phyloP scores from a whole-genome alignment of 1,140 invertebrate species.

The Patella vulgata region DNA sequence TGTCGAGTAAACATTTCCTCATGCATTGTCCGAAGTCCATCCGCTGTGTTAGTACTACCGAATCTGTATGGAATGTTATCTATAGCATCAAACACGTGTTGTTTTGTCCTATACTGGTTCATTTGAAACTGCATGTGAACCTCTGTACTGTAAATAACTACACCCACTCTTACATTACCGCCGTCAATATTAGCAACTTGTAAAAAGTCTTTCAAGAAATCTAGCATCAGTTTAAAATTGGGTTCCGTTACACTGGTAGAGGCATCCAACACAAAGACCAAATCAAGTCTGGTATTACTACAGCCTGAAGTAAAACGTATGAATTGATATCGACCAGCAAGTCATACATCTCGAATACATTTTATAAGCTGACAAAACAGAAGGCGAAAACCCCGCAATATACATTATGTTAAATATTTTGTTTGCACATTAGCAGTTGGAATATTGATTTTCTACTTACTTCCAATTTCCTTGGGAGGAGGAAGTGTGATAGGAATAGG shows the following conservation, averaged over 20 bases:
- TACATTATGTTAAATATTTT: neutral
- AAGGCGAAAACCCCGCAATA: neutral
- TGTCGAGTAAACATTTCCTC: conserved; percentile 31
- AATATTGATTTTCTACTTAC: neutral
- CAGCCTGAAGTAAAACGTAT: too few species aligned
- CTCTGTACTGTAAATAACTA: conserved; percentile 38
- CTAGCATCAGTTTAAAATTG: conserved; percentile 39
- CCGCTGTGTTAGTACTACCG: conserved; percentile 40
- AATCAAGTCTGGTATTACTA: conserved; percentile 42
- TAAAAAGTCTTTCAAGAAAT: conserved; percentile 43
- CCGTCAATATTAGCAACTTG: conserved; percentile 31
- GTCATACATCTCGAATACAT: neutral
- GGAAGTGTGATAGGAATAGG: conserved; percentile 2
- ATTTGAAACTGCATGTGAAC: conserved; percentile 32
- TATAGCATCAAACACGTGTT: conserved; percentile 31
- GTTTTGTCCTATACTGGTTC: conserved; percentile 23
- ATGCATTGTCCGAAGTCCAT: conserved; percentile 27
- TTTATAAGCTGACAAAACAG: neutral
- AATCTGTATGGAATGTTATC: conserved; percentile 39
- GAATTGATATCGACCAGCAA: too few species aligned
- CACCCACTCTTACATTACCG: conserved; percentile 37
- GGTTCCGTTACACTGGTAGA: conserved; percentile 36
- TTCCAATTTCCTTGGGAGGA: neutral
- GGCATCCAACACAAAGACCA: conserved; percentile 46
- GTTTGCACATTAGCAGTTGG: neutral